Evolutionary conservation across 2,113 vertebrate species (phyloP).

Genomic region (Brachyhypopomus occidentalis): DNA sequence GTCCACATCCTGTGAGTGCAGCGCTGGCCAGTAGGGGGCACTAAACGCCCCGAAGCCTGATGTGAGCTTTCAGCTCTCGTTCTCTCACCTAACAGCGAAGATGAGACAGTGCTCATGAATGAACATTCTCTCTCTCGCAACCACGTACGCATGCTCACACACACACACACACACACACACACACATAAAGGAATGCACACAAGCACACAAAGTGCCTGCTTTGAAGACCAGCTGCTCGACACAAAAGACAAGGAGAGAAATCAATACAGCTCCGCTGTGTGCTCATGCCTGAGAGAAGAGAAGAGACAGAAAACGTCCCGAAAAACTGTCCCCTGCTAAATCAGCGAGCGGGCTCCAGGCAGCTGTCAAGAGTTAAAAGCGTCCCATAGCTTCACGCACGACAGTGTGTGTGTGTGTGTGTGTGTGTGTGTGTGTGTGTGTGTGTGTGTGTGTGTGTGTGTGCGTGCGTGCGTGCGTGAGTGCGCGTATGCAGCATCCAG

Average conservation of each 20-base stretch:
- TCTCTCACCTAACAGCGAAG: background rate
- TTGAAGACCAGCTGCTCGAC: slow-evolving; percentile 51
- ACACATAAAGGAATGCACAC: background rate
- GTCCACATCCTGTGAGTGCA: no score
- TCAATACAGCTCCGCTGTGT: slow-evolving; percentile 54
- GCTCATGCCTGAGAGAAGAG: slow-evolving; percentile 50
- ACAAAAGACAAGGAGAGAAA: slow-evolving; percentile 55
- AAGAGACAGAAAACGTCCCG: slow-evolving; percentile 29
- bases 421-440: slow-evolving; percentile 37
- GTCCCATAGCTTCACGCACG: background rate
- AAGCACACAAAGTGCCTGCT: slow-evolving; percentile 30
- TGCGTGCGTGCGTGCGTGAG: no score
- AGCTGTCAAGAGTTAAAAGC: slow-evolving; percentile 59
- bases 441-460: slow-evolving; percentile 41
- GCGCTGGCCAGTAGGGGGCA: slow-evolving; percentile 13
- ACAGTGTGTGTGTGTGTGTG: slow-evolving; percentile 32
- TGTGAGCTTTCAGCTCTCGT: background rate
- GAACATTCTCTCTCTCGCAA: background rate
- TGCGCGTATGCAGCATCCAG: slow-evolving; percentile 26
- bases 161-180: no score
- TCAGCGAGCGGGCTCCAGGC: slow-evolving; percentile 60
- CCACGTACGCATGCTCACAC: background rate
- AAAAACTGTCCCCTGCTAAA: slow-evolving; percentile 53
- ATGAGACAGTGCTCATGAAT: slow-evolving; percentile 4
- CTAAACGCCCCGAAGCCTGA: no score